Evolutionary conservation across 2,113 vertebrate species (phyloP).

Genomic region (Tringa solitaria): DNA sequence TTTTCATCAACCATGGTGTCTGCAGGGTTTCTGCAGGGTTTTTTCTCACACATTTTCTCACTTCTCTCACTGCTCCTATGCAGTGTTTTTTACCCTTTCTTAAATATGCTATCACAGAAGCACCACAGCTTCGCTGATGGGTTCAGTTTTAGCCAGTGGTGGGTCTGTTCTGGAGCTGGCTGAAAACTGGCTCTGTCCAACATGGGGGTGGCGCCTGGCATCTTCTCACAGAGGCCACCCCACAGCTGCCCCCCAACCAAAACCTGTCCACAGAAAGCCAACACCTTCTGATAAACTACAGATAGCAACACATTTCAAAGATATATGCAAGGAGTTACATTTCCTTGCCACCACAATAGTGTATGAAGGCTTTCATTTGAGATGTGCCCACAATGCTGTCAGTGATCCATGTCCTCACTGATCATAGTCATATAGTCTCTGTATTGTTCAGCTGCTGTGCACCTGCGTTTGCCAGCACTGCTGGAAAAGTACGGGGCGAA

Average conservation of each 20-base stretch:
- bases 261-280: neutral
- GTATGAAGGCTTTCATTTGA: neutral
- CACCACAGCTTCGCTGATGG: neutral
- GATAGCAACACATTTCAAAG: neutral
- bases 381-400: neutral
- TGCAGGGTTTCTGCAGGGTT: neutral
- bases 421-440: neutral
- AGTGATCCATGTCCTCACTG: neutral
- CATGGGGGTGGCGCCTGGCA: accelerated
- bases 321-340: neutral
- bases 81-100: neutral
- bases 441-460: neutral
- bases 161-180: neutral
- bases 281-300: neutral
- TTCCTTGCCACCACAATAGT: neutral
- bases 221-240: neutral
- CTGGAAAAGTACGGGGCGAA: neutral
- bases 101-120: neutral
- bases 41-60: neutral
- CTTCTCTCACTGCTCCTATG: neutral
- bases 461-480: neutral
- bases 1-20: neutral
- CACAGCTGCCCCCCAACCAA: accelerated
- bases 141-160: neutral
- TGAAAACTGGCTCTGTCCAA: neutral